Evolutionary conservation across 2,113 vertebrate species (phyloP), one percentile per base, ranked within the genome.

Genomic region (Gobius niger): DNA sequence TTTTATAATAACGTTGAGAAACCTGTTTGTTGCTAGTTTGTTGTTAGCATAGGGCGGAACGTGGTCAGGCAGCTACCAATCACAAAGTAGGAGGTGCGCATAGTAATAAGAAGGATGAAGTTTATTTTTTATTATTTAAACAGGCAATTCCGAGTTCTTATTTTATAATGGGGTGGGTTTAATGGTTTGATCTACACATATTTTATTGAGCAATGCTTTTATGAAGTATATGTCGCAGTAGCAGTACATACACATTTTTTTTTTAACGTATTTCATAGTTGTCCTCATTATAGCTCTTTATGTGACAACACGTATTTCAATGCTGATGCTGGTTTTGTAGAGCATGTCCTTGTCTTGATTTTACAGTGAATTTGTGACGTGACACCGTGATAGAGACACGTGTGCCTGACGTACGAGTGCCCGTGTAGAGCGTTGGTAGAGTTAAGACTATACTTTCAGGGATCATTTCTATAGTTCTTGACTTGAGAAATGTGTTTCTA

Each of bases 381-480:
- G 0, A 9, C 34, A 60, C 57, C 57, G 14, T 60, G 41, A 44
- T 3, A 14, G 15, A 60, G 57, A 60, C 7, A 7, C 40, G 57
- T 40, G 9, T 41, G 57, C 40, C 6, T n/a, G 14, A 9, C 3
- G 57, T 60, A 44, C n/a, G 4, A n/a, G 7, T 16, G 8, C 1
- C 42, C 6, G 1, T 13, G 14, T 15, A 8, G 5, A 6, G 7
- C 1, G 6, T 7, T 0, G 4, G 0, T 0, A 2, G 12, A 7
- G 13, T 44, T 34, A 88, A 85, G 86, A 90, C 88, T 88, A 89
- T 91, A 60, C 57, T 90, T 91, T 91, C 87, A 91, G 88, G 88
- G 87, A 91, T 91, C 83, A 88, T 91, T 89, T 91, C 85, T 92
- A 89, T 89, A 92, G 89, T 90, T 44, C 0, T 0, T 75, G 0